Conservation (phyloP, 2,888 invertebrate species). For the Drosophila birchii region DNA sequence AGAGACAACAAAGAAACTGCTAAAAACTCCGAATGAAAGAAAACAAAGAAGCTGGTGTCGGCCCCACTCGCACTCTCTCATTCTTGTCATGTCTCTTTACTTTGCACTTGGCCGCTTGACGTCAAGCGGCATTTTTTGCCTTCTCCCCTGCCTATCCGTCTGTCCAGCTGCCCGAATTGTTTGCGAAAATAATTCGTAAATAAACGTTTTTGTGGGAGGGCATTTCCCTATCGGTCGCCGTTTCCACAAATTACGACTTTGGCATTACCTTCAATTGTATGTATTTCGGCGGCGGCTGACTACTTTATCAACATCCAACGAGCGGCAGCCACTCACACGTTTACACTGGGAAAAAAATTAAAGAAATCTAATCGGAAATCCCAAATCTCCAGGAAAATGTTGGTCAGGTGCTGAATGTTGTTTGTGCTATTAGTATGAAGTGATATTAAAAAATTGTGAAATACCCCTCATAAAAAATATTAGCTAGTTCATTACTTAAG, state of each 20-base stretch:
- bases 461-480: not conserved
- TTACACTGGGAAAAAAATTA: constrained; percentile 3
- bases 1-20: constrained; percentile 63
- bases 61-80: constrained; percentile 32
- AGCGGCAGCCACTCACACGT: constrained; percentile 26
- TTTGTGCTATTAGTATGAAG: not conserved
- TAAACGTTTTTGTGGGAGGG: constrained; percentile 59
- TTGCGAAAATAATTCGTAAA: constrained; percentile 54
- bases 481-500: not conserved
- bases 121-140: constrained; percentile 58
- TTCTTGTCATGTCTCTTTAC: constrained; percentile 56
- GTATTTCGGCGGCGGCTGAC: constrained; percentile 38
- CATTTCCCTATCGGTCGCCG: constrained; percentile 63
- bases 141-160: constrained; percentile 6
- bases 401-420: constrained; percentile 1
- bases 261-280: constrained; percentile 55
- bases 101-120: constrained; percentile 69
- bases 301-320: constrained; percentile 65
- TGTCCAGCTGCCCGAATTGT: constrained; percentile 30
- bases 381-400: constrained; percentile 5
- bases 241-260: constrained; percentile 75
- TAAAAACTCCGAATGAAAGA: constrained; percentile 59
- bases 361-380: constrained; percentile 1
- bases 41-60: constrained; percentile 34
- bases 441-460: constrained; percentile 1